A percentile compares a stretch with the other conserved stretches of the same genome.
Evolutionary conservation across 2,888 invertebrate genomes (phyloP).

Genomic region (Hofmannophila pseudospretella): DNA sequence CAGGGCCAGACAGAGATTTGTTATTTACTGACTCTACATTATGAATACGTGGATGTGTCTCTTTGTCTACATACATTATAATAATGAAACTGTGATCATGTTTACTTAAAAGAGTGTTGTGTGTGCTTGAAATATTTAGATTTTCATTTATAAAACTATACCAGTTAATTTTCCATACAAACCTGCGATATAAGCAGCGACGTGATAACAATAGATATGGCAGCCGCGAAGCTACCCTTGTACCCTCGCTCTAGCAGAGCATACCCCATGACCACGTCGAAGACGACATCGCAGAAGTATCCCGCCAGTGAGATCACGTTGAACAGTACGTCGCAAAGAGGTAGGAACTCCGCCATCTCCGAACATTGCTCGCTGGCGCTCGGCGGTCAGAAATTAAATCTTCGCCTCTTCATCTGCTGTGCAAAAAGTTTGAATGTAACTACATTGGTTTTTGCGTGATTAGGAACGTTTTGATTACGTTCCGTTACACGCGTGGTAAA

Average conservation of each 20-base stretch:
- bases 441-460: slow-evolving; percentile 6
- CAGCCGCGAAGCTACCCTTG: slow-evolving; percentile 81
- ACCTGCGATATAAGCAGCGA: slow-evolving; percentile 88
- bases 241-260: slow-evolving; percentile 85
- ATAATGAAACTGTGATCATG: too few relatives aligned
- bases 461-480: slow-evolving; percentile 7
- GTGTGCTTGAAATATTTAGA: too few relatives aligned
- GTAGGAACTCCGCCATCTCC: slow-evolving; percentile 88
- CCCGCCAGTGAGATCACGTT: slow-evolving; percentile 93
- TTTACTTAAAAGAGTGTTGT: too few relatives aligned
- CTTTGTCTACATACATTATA: too few relatives aligned
- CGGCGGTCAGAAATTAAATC: slow-evolving; percentile 14
- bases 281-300: slow-evolving; percentile 94
- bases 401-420: slow-evolving; percentile 27
- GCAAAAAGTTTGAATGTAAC: slow-evolving; percentile 12
- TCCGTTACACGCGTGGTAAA: slow-evolving; percentile 2
- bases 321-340: slow-evolving; percentile 93
- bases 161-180: too few relatives aligned
- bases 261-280: slow-evolving; percentile 91
- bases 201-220: slow-evolving; percentile 83
- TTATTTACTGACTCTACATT: too few relatives aligned
- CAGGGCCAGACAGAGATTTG: too few relatives aligned
- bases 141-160: too few relatives aligned
- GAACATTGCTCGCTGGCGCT: slow-evolving; percentile 51
- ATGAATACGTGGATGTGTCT: too few relatives aligned